A percentile compares a stretch with the other conserved stretches of the same genome.
Conservation (phyloP, 1,140 invertebrate species). For the Galleria mellonella region DNA sequence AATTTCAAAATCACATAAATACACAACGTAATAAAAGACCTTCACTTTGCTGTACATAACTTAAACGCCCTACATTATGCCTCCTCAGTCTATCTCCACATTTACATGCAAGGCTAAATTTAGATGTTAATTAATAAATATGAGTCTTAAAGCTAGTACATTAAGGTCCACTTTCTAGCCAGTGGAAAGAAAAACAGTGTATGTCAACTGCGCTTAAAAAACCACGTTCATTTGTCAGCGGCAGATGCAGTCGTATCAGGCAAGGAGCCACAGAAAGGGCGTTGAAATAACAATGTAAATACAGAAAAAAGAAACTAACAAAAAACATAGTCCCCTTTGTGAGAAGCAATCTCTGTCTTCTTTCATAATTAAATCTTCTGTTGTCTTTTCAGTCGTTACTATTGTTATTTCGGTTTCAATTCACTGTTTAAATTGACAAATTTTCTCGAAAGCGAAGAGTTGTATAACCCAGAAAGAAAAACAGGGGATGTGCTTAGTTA, state of each 20-base stretch:
- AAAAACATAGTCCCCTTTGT: too few species aligned
- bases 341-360: too few species aligned
- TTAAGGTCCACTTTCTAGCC: constrained; percentile 14
- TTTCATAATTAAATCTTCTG: too few species aligned
- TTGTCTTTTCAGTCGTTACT: too few species aligned
- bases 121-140: constrained; percentile 4
- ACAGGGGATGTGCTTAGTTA: too few species aligned
- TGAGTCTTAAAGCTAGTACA: constrained; percentile 10
- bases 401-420: too few species aligned
- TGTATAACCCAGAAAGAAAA: too few species aligned
- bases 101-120: constrained; percentile 15
- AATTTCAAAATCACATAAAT: too few species aligned
- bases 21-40: constrained; percentile 25
- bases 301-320: too few species aligned
- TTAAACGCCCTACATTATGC: constrained; percentile 48
- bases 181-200: constrained; percentile 13
- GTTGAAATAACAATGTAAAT: not conserved
- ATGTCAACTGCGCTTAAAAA: constrained; percentile 54
- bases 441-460: too few species aligned
- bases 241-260: constrained; percentile 58
- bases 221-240: constrained; percentile 62
- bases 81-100: constrained; percentile 31
- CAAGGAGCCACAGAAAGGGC: constrained; percentile 22
- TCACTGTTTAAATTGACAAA: too few species aligned
- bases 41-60: constrained; percentile 38